Conservation (phyloP, 2,888 invertebrate genomes). For the Poecilus cupreus region DNA sequence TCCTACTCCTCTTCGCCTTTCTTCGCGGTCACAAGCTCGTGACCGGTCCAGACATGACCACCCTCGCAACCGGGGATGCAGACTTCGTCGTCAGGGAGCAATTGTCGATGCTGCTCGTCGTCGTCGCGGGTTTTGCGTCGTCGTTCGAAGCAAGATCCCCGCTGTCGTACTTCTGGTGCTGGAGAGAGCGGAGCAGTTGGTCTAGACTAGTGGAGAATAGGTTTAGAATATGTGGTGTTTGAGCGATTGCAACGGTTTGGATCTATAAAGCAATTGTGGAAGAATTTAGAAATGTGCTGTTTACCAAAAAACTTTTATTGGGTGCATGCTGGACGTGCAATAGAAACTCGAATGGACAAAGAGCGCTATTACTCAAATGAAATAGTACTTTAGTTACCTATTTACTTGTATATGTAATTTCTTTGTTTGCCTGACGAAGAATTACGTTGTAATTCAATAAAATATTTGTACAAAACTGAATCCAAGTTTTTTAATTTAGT, state of each 20-base stretch:
- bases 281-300: not conserved
- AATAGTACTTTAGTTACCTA: no score
- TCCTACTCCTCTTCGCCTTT: not conserved
- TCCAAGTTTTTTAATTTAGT: no score
- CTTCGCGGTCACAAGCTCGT: slow-evolving; percentile 45
- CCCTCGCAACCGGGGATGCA: slow-evolving; percentile 37
- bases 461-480: no score
- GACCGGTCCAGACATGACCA: slow-evolving; percentile 53
- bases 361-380: no score
- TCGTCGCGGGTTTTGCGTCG: slow-evolving; percentile 1
- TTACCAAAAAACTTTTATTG: no score
- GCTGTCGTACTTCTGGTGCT: slow-evolving; percentile 39
- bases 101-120: slow-evolving; percentile 39
- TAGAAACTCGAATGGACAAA: no score
- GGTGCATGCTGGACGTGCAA: no score
- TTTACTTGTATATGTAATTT: no score
- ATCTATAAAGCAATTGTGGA: not conserved
- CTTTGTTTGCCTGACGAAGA: no score
- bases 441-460: no score
- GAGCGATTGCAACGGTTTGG: not conserved
- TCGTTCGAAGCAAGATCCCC: not conserved
- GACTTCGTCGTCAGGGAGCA: slow-evolving; percentile 45
- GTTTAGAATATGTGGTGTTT: not conserved
- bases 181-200: slow-evolving; percentile 45
- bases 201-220: slow-evolving; percentile 18